Base-by-base conservation (phyloP, 2,113 vertebrate species). In the Heteronetta atricapilla region DNA sequence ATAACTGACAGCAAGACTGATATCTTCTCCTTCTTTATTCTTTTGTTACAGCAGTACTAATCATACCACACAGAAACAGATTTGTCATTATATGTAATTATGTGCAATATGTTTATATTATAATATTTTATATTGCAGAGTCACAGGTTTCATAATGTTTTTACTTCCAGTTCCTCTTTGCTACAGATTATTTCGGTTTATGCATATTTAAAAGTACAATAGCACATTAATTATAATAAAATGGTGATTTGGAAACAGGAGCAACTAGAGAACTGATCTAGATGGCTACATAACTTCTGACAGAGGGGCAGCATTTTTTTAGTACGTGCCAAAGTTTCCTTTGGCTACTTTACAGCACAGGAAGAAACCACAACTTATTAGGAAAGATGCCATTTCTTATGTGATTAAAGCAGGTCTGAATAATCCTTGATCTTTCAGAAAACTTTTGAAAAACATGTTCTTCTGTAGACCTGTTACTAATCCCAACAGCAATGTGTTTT, bases 1-100 rank as follows among this genome's bases (percentile, higher is more conserved):
- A 56, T 36, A 94, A 67, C 44, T 91, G 90, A 93, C 94, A 97
- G 50, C 53, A 74, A 72, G 77, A 94, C 55, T 82, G 93, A 90
- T 96, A 62, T 79, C 92, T 89, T 94, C 52, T 93, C 31, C 50
- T 91, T 88, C 76, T 85, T 90, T 85, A 73, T 86, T 91, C 94
- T 88, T 94, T 91, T 95, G 81, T 96, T 95, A 73, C n/a, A 28
- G 88, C 25, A 52, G 58, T 81, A 64, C 88, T 91, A 94, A 95
- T 95, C 83, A 90, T 75, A 88, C 80, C 77, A 86, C 85, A 77
- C n/a, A 82, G 84, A 92, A 60, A 60, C 68, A 82, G 63, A 75
- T 94, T 94, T 89, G 74, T 92, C 86, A 93, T 95, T 97, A 93
- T 74, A 92, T 87, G 70, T 85, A 96, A 96, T 96, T 96, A 93